Percentiles rank a stretch among this genome's conserved stretches.
Evolutionary conservation across 1,140 invertebrate genomes (phyloP).

Genomic region (Apis mellifera): DNA sequence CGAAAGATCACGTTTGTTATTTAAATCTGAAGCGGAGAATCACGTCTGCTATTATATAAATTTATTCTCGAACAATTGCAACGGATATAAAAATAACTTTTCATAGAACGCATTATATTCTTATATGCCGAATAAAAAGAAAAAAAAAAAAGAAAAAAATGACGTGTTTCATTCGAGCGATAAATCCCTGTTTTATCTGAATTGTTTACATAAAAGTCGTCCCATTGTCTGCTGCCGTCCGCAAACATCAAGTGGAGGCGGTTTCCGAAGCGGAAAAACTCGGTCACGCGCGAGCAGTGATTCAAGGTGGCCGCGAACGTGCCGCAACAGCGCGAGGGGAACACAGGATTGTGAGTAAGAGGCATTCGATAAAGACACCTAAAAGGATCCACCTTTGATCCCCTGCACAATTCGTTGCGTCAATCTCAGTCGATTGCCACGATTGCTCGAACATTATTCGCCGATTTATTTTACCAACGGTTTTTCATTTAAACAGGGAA

Average conservation of each 20-base stretch:
- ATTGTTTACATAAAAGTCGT: conserved; percentile 6
- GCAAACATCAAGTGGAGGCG: conserved; percentile 48
- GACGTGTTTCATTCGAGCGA: neutral
- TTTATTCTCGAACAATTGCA: too few relatives aligned
- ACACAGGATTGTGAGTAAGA: conserved; percentile 53
- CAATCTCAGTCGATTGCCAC: neutral
- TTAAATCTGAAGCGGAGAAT: too few relatives aligned
- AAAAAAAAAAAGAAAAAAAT: too few relatives aligned
- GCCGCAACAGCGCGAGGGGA: conserved; percentile 25
- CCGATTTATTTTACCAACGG: too few relatives aligned
- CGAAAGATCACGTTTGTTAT: too few relatives aligned
- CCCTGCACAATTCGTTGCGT: neutral
- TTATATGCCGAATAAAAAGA: neutral
- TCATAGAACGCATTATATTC: neutral
- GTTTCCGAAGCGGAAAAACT: conserved; percentile 36
- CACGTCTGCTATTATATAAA: too few relatives aligned
- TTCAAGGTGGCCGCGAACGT: conserved; percentile 52
- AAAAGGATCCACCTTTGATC: conserved; percentile 21
- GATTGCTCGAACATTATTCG: too few relatives aligned
- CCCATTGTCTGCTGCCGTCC: conserved; percentile 38
- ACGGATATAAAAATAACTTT: neutral
- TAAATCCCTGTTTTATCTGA: neutral
- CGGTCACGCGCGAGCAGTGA: conserved; percentile 44
- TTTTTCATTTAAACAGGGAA: too few relatives aligned
- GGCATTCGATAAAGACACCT: conserved; percentile 41